Conservation (phyloP, 2,797 vertebrate genomes). For the Kryptolebias ocellatus region DNA sequence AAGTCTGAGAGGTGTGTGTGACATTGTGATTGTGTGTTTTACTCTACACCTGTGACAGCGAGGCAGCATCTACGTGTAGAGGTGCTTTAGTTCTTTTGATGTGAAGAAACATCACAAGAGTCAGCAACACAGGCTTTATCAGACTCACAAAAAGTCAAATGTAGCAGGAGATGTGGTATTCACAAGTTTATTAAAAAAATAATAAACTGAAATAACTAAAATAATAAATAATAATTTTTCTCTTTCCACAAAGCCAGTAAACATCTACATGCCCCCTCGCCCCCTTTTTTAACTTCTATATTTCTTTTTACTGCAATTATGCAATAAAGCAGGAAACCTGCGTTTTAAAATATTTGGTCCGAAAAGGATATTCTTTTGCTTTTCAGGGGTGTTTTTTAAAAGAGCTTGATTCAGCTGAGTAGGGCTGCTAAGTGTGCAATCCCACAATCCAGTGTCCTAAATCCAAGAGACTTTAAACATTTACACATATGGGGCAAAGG, state of each 20-base stretch:
- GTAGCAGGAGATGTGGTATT: background rate
- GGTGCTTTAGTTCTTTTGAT: constrained; percentile 60
- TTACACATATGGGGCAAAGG: constrained; percentile 40
- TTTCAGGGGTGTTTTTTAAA: constrained; percentile 53
- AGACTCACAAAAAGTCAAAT: background rate
- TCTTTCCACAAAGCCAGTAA: constrained; percentile 17
- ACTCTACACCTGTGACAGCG: constrained; percentile 59
- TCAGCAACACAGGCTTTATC: background rate
- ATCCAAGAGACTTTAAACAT: constrained; percentile 65
- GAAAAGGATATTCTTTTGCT: constrained; percentile 49
- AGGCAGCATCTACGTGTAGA: constrained; percentile 36
- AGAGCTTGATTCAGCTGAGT: constrained; percentile 54
- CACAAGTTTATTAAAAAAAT: background rate
- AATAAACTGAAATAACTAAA: too few relatives aligned
- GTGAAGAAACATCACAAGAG: constrained; percentile 59
- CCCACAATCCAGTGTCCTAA: constrained; percentile 53
- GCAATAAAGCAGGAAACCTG: constrained; percentile 5
- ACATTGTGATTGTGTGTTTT: constrained; percentile 14
- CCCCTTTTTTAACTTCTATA: constrained; percentile 33
- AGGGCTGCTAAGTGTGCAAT: constrained; percentile 49
- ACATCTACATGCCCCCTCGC: constrained; percentile 21
- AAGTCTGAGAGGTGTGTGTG: constrained; percentile 65
- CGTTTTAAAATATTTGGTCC: constrained; percentile 55
- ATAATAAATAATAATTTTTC: background rate
- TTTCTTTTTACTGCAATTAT: constrained; percentile 45